Evolutionary conservation across 2,113 vertebrate species (phyloP).

Genomic region (Nycticorax nycticorax): DNA sequence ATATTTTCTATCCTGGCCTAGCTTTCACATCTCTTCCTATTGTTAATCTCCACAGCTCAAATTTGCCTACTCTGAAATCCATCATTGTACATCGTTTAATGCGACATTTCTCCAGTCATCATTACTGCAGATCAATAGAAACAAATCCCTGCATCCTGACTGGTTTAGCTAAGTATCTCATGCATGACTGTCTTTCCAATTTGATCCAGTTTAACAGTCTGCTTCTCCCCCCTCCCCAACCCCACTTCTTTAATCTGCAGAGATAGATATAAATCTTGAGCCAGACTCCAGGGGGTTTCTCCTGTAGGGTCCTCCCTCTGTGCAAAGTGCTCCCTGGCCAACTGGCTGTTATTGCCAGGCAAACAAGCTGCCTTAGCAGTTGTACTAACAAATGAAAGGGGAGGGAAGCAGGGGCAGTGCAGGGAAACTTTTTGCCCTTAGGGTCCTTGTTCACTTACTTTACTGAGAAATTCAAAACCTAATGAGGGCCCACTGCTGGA

Average conservation of each 20-base stretch:
- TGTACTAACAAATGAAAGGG: background rate
- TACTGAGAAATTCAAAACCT: background rate
- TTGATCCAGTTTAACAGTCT: conserved; percentile 57
- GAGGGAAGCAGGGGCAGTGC: background rate
- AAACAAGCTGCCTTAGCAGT: conserved; percentile 34
- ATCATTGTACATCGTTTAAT: background rate
- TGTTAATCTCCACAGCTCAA: background rate
- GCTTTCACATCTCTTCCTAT: background rate
- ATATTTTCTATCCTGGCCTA: background rate
- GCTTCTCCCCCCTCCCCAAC: background rate
- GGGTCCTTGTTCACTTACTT: background rate
- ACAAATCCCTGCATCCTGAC: conserved; percentile 68
- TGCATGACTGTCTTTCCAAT: conserved; percentile 58
- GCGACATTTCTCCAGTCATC: conserved; percentile 48
- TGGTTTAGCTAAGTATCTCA: conserved; percentile 61
- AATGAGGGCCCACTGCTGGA: background rate
- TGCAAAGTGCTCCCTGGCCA: background rate
- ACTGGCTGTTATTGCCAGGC: conserved; percentile 12
- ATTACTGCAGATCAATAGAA: conserved; percentile 56
- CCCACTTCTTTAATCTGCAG: conserved; percentile 38
- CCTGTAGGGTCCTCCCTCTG: background rate
- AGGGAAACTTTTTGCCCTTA: background rate
- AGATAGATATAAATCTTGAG: conserved; percentile 50
- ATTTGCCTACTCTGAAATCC: conserved; percentile 28
- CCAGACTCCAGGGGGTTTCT: conserved; percentile 37